Percentiles rank a stretch among this genome's conserved stretches.
Conservation (phyloP, 2,888 invertebrate species). For the Branchinecta sandiegonensis region DNA sequence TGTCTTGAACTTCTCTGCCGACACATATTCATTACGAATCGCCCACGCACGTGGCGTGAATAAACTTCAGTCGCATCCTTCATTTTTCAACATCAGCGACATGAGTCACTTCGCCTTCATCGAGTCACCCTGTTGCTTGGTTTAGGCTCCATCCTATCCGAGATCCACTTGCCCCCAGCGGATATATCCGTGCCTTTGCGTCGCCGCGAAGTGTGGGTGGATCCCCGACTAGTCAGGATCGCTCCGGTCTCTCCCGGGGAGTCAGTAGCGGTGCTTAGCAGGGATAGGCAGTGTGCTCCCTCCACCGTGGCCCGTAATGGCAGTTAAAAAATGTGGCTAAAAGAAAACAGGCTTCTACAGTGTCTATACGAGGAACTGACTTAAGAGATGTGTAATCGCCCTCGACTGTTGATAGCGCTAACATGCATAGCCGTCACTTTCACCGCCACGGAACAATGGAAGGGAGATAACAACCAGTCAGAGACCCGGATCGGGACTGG, state of each 20-base stretch:
- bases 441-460: not conserved
- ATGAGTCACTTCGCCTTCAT: too few relatives aligned
- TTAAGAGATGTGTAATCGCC: conserved; percentile 8
- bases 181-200: not conserved
- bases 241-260: not conserved
- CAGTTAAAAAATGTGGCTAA: conserved; percentile 16
- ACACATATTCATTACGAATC: too few relatives aligned
- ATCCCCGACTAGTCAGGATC: not conserved
- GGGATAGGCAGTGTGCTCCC: conserved; percentile 13
- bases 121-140: not conserved
- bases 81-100: too few relatives aligned
- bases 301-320: conserved; percentile 14
- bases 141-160: not conserved
- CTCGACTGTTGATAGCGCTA: not conserved
- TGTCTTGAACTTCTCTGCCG: too few relatives aligned
- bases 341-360: not conserved
- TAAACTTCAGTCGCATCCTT: too few relatives aligned
- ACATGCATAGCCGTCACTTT: not conserved
- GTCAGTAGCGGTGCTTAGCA: not conserved
- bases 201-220: conserved; percentile 1
- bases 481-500: not conserved
- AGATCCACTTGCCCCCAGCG: not conserved
- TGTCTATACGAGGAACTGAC: conserved; percentile 12
- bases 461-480: not conserved
- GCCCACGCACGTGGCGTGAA: too few relatives aligned